These are phyloP conservation scores for Cremastinae sp. DNA, from an alignment of 2,888 invertebrate species.

Conservation along the genomic window DNA sequence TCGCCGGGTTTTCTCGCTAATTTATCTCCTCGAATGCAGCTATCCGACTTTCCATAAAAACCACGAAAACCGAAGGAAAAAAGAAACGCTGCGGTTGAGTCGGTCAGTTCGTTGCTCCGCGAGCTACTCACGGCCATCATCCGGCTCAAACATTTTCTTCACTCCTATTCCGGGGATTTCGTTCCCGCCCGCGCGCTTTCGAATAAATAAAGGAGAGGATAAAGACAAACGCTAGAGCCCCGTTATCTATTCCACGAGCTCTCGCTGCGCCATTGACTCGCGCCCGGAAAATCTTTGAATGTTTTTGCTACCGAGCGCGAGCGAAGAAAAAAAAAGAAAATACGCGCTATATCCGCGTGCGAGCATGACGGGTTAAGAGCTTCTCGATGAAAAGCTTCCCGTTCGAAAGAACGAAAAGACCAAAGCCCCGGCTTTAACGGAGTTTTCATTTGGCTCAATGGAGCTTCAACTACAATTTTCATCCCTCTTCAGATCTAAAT, in stretches of 20 bases:
- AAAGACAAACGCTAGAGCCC: conserved; percentile 36
- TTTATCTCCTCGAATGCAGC: conserved; percentile 27
- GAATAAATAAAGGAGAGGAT: not conserved
- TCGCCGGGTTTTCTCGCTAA: conserved; percentile 20
- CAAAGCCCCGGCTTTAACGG: conserved; percentile 24
- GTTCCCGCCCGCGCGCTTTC: not conserved
- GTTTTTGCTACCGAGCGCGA: not conserved
- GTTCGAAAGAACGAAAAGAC: conserved; percentile 34
- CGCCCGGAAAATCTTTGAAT: conserved; percentile 41
- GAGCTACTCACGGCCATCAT: conserved; percentile 14
- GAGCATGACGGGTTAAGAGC: conserved; percentile 9
- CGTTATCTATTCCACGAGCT: conserved; percentile 15
- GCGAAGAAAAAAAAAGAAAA: conserved; percentile 13
- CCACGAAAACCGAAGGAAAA: conserved; percentile 19
- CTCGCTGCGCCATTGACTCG: conserved; percentile 48
- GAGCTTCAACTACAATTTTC: conserved; percentile 32
- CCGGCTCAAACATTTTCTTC: conserved; percentile 6
- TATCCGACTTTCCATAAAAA: conserved; percentile 4
- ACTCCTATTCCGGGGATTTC: conserved; percentile 17
- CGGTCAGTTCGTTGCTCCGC: conserved; percentile 30
- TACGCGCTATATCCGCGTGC: conserved; percentile 4
- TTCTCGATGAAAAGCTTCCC: conserved; percentile 31
- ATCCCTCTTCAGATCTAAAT: not conserved
- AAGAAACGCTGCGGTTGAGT: not conserved
- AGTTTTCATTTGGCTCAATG: conserved; percentile 18